phyloP scores from a whole-genome alignment of 1,140 invertebrate species.

The Drosophila burlai region DNA sequence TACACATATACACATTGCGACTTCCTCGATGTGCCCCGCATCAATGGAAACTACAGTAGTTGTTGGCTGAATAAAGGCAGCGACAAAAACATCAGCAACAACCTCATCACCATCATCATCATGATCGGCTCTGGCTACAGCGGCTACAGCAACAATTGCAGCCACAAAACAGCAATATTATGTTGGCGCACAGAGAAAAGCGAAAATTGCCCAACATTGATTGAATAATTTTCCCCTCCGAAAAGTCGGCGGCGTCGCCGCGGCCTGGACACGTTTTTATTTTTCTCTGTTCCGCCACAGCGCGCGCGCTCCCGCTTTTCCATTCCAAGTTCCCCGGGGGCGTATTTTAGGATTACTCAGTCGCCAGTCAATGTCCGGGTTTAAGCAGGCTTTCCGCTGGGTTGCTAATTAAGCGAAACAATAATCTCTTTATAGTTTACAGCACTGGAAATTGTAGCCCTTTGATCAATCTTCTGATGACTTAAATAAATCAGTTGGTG shows the following conservation, averaged over 20 bases:
- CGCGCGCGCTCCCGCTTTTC: slow-evolving; percentile 23
- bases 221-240: slow-evolving; percentile 74
- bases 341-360: slow-evolving; percentile 20
- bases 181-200: slow-evolving; percentile 56
- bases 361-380: slow-evolving; percentile 32
- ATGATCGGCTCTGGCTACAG: slow-evolving; percentile 10
- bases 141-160: slow-evolving; percentile 58
- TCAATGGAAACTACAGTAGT: slow-evolving; percentile 60
- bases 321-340: slow-evolving; percentile 20
- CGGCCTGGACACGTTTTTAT: slow-evolving; percentile 29
- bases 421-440: neutral
- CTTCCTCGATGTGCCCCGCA: slow-evolving; percentile 55
- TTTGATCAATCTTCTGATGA: neutral
- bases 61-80: slow-evolving; percentile 21
- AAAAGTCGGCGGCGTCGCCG: slow-evolving; percentile 25
- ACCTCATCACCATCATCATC: slow-evolving; percentile 44
- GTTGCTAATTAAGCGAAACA: slow-evolving; percentile 8
- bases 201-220: slow-evolving; percentile 77
- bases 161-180: slow-evolving; percentile 57
- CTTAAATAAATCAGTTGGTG: neutral
- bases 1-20: slow-evolving; percentile 33
- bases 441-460: neutral
- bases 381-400: slow-evolving; percentile 3
- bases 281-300: slow-evolving; percentile 20
- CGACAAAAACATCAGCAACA: slow-evolving; percentile 42